Evolutionary conservation across 2,888 invertebrate species (phyloP).

Genomic region (Sminthurinus aureus): DNA sequence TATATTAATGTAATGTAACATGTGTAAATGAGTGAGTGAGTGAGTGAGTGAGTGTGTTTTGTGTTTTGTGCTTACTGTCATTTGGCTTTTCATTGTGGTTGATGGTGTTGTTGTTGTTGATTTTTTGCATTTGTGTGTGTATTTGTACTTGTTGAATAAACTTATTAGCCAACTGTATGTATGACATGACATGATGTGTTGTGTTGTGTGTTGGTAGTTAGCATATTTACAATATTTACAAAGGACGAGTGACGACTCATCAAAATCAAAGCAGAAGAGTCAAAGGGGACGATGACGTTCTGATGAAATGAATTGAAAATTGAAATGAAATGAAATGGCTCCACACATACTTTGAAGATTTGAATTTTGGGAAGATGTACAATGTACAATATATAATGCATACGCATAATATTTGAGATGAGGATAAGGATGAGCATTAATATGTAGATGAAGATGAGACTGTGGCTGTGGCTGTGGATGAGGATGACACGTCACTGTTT

Average conservation of each 20-base stretch:
- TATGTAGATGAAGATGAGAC: background rate
- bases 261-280: background rate
- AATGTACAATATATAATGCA: too few relatives aligned
- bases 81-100: background rate
- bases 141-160: background rate
- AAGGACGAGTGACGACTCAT: background rate
- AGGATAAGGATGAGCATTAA: too few relatives aligned
- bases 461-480: background rate
- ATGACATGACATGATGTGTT: background rate
- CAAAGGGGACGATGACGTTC: background rate
- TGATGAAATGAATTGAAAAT: too few relatives aligned
- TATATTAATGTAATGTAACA: too few relatives aligned
- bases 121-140: background rate
- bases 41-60: background rate
- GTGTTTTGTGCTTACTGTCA: too few relatives aligned
- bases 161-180: constrained; percentile 13
- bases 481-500: background rate
- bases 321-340: too few relatives aligned
- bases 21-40: background rate
- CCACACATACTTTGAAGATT: too few relatives aligned
- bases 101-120: background rate
- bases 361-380: too few relatives aligned
- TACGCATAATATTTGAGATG: too few relatives aligned
- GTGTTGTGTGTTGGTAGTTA: background rate
- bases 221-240: background rate